Evolutionary conservation across 2,888 invertebrate genomes (phyloP).

Genomic region (Andrena trimmerana): DNA sequence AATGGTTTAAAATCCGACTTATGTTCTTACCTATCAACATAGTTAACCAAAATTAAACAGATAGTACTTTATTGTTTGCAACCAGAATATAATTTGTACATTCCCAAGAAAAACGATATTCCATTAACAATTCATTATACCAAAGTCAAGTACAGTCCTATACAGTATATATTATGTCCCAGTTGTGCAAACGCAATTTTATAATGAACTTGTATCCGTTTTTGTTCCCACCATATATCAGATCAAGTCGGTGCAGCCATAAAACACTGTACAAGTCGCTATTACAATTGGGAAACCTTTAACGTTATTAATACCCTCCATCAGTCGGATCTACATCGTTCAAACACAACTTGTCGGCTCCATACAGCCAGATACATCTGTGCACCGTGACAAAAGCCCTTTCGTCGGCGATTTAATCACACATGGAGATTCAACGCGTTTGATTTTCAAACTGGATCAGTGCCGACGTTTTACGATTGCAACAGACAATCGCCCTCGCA

Average conservation of each 20-base stretch:
- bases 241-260: background rate
- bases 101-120: background rate
- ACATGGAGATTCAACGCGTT: constrained; percentile 57
- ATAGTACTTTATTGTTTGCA: background rate
- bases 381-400: constrained; percentile 14
- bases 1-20: too few relatives aligned
- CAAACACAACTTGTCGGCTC: background rate
- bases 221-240: constrained; percentile 23
- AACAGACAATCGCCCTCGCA: constrained; percentile 76
- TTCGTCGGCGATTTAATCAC: constrained; percentile 24
- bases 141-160: constrained; percentile 29
- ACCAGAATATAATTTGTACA: background rate
- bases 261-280: constrained; percentile 5
- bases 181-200: constrained; percentile 14
- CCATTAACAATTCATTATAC: background rate
- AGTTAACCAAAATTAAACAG: background rate
- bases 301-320: background rate
- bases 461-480: constrained; percentile 67
- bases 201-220: constrained; percentile 23
- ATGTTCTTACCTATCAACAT: too few relatives aligned
- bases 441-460: constrained; percentile 75
- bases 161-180: background rate
- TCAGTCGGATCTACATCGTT: constrained; percentile 14
- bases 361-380: background rate
- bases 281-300: constrained; percentile 5